Percentiles rank a stretch among this genome's conserved stretches.
Conservation (phyloP, 1,140 invertebrate genomes). For the Hylyphantes graminicola region DNA sequence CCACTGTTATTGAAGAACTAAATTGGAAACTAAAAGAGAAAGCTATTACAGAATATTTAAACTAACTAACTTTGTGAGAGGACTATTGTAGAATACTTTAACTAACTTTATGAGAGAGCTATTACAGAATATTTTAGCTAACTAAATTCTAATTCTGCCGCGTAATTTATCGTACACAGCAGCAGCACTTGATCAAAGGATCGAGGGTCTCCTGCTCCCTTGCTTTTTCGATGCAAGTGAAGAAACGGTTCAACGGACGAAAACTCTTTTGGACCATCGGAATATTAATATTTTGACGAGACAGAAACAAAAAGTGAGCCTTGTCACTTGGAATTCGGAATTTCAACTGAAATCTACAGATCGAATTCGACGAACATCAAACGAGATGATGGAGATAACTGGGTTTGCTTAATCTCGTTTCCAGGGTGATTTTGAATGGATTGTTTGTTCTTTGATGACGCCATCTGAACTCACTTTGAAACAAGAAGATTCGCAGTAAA, state of each 20-base stretch:
- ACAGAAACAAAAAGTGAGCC: not conserved
- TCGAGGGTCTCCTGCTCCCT: conserved; percentile 56
- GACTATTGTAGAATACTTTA: not conserved
- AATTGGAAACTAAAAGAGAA: too few species aligned
- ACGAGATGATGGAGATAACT: not conserved
- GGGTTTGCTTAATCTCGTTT: conserved; percentile 4
- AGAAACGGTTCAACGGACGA: conserved; percentile 21
- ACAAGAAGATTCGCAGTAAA: too few species aligned
- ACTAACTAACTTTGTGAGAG: not conserved
- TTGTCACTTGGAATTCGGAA: not conserved
- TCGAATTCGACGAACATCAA: not conserved
- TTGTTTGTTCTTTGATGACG: conserved; percentile 20
- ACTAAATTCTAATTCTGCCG: too few species aligned
- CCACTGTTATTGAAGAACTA: too few species aligned
- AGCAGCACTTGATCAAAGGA: conserved; percentile 6
- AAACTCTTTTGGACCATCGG: conserved; percentile 54
- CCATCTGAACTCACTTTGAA: not conserved
- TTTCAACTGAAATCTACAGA: conserved; percentile 3
- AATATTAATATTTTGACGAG: conserved; percentile 8
- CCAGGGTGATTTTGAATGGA: not conserved
- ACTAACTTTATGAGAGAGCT: too few species aligned
- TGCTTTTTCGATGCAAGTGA: conserved; percentile 46
- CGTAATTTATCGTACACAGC: conserved; percentile 3
- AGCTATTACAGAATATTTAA: too few species aligned
- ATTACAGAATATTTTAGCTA: too few species aligned